Evolutionary conservation across 2,797 vertebrate genomes (phyloP).

Genomic region (Phyllotis vaccarum): DNA sequence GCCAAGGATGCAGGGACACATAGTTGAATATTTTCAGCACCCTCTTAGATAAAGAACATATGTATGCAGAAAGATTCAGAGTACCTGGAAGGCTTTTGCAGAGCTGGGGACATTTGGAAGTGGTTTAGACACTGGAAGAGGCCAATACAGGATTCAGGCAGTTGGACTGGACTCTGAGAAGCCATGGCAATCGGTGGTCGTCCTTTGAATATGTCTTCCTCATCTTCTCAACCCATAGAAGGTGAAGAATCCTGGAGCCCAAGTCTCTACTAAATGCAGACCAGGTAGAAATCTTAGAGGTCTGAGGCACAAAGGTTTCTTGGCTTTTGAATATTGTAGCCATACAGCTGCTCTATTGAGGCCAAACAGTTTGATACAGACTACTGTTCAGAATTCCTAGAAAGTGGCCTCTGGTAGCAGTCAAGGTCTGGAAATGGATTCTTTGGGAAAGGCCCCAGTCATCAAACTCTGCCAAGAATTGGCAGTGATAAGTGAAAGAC

Average conservation of each 20-base stretch:
- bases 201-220: background rate
- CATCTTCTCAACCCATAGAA: background rate
- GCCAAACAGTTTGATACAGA: background rate
- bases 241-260: background rate
- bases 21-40: background rate
- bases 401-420: background rate
- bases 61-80: background rate
- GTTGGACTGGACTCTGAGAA: background rate
- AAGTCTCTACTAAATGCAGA: background rate
- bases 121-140: background rate
- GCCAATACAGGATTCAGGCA: background rate
- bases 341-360: background rate
- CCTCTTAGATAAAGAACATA: background rate
- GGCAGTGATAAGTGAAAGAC: constrained; percentile 22
- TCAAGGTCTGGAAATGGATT: background rate
- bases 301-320: background rate
- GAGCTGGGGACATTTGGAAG: background rate
- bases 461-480: constrained; percentile 53
- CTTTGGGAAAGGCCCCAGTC: background rate
- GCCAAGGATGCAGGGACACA: background rate
- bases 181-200: fast-evolving
- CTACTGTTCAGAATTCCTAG: constrained; percentile 45
- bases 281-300: background rate
- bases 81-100: background rate
- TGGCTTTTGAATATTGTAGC: constrained; percentile 5